Percentiles rank a stretch among this genome's conserved stretches.
Conservation (phyloP, 92 coral and sea anemone species). For the Porites cylindrica region DNA sequence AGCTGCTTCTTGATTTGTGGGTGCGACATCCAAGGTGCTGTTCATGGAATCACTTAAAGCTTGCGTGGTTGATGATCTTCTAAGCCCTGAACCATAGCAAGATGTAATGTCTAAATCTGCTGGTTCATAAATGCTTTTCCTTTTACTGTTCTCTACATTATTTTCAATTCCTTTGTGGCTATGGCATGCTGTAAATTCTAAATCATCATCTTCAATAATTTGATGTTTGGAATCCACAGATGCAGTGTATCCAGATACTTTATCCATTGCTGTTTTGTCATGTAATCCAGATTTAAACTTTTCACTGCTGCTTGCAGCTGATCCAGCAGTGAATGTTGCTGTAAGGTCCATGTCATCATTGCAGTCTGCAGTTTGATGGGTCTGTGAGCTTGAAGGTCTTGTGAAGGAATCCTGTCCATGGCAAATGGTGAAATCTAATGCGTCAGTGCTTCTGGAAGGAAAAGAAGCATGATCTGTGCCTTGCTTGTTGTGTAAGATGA, state of each 20-base stretch:
- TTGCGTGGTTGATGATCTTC: not conserved
- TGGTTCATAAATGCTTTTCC: slow-evolving; percentile 24
- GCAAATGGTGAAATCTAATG: slow-evolving; percentile 10
- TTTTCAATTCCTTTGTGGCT: not conserved
- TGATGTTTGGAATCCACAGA: not conserved
- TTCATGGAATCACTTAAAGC: not conserved
- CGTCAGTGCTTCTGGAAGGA: not conserved
- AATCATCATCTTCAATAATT: not conserved
- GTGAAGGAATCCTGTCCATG: not conserved
- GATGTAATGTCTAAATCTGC: slow-evolving; percentile 23
- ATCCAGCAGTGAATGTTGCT: not conserved
- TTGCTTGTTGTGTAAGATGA: not conserved
- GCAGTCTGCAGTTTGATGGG: not conserved
- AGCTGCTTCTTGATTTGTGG: not conserved
- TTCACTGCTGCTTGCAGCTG: not conserved
- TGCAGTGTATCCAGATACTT: too few relatives aligned
- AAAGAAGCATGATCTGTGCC: not conserved
- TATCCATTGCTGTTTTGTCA: too few relatives aligned
- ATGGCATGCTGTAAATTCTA: not conserved
- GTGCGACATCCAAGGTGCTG: not conserved
- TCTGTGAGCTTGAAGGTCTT: not conserved
- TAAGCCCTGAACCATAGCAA: slow-evolving; percentile 10
- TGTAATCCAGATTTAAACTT: too few relatives aligned
- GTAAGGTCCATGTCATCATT: slow-evolving; percentile 22
- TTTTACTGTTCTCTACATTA: not conserved